Evolutionary conservation across 2,888 invertebrate genomes (phyloP).

Genomic region (Sminthurinus aureus): DNA sequence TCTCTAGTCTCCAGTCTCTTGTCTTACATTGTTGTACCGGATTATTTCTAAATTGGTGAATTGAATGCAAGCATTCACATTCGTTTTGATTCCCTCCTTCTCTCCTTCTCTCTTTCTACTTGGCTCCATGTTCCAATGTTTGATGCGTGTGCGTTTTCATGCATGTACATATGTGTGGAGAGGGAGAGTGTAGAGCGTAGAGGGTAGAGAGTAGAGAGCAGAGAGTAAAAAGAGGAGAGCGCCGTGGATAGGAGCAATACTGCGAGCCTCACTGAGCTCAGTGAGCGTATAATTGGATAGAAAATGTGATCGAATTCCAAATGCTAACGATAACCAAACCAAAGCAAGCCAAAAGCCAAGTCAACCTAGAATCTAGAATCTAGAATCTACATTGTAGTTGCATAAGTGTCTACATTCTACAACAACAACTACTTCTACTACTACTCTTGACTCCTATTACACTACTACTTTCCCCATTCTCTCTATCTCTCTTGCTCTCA

Average conservation of each 20-base stretch:
- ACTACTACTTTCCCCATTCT: slow-evolving; percentile 4
- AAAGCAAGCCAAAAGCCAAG: background rate
- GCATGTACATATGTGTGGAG: background rate
- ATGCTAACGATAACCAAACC: slow-evolving; percentile 57
- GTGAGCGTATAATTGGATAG: slow-evolving; percentile 59
- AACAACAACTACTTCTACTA: slow-evolving; percentile 13
- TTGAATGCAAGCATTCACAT: slow-evolving; percentile 46
- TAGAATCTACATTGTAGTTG: too few relatives aligned
- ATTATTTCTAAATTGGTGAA: slow-evolving; percentile 57
- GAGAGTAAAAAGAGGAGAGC: slow-evolving; percentile 29
- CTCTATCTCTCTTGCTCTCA: background rate
- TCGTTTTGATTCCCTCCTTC: slow-evolving; percentile 35
- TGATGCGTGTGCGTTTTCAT: background rate
- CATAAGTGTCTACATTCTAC: too few relatives aligned
- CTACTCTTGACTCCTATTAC: slow-evolving; percentile 8
- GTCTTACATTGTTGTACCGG: slow-evolving; percentile 55
- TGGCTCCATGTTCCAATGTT: background rate
- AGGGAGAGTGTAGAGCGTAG: background rate
- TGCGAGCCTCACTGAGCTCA: slow-evolving; percentile 56
- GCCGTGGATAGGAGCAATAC: slow-evolving; percentile 55
- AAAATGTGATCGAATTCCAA: slow-evolving; percentile 60
- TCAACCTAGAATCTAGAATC: slow-evolving; percentile 32
- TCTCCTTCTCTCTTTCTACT: background rate
- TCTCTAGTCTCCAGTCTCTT: background rate
- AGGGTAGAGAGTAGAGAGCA: background rate